Evolutionary conservation across 1,140 invertebrate genomes (phyloP).

Genomic region (Temnothorax curvispinosus): DNA sequence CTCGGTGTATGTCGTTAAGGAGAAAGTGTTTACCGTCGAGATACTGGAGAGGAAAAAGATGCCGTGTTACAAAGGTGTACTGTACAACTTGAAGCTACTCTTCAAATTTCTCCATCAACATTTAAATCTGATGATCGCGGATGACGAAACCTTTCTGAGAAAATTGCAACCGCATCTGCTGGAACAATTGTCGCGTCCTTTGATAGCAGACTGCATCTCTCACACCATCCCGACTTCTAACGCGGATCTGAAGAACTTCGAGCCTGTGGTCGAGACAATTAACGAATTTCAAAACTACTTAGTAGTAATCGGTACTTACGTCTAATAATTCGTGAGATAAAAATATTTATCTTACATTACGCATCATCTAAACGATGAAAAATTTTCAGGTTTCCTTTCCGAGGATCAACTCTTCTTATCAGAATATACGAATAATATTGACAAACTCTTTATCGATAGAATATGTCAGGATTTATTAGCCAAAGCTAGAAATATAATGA

Average conservation of each 20-base stretch:
- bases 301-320: constrained; percentile 84
- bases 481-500: constrained; percentile 91
- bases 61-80: constrained; percentile 87
- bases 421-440: constrained; percentile 91
- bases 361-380: background rate
- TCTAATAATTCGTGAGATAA: constrained; percentile 6
- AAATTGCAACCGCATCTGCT: constrained; percentile 88
- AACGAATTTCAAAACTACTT: constrained; percentile 89
- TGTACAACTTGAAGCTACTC: constrained; percentile 87
- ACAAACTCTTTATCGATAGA: constrained; percentile 92
- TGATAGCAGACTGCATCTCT: constrained; percentile 91
- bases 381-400: constrained; percentile 85
- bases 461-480: constrained; percentile 91
- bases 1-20: constrained; percentile 80
- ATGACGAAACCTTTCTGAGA: constrained; percentile 87
- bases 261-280: constrained; percentile 88
- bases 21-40: constrained; percentile 84
- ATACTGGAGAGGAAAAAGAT: constrained; percentile 83
- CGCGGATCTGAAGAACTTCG: constrained; percentile 89
- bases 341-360: background rate
- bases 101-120: constrained; percentile 88
- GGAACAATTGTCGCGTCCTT: constrained; percentile 87
- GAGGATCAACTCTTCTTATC: constrained; percentile 80
- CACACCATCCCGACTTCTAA: constrained; percentile 91
- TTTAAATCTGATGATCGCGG: constrained; percentile 86